Percentiles rank a stretch among this genome's conserved stretches.
Conservation (phyloP, 2,888 invertebrate genomes). For the Archips crataeganus region DNA sequence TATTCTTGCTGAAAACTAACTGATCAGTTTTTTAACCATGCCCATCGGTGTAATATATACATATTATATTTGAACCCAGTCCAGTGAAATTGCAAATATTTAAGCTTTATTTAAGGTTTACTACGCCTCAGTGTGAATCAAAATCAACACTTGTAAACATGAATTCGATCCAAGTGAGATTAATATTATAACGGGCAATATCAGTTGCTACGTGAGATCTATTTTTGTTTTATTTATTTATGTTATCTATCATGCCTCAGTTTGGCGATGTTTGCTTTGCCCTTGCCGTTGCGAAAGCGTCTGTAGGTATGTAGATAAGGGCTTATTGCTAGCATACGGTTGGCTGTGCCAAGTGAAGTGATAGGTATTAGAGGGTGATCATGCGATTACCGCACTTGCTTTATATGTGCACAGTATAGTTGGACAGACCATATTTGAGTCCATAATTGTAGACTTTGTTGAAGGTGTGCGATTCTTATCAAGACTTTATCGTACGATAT, state of each 20-base stretch:
- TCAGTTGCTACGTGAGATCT: constrained; percentile 29
- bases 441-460: constrained; percentile 21
- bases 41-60: too few relatives aligned
- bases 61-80: too few relatives aligned
- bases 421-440: constrained; percentile 3
- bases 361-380: constrained; percentile 25
- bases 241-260: constrained; percentile 29
- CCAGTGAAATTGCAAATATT: too few relatives aligned
- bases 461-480: not conserved
- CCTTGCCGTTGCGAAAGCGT: constrained; percentile 29
- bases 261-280: constrained; percentile 31
- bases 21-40: too few relatives aligned
- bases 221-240: constrained; percentile 30
- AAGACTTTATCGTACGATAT: not conserved
- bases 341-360: constrained; percentile 34
- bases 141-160: not conserved
- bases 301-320: constrained; percentile 28
- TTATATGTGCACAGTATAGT: not conserved
- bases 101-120: too few relatives aligned
- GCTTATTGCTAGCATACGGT: constrained; percentile 18
- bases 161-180: not conserved
- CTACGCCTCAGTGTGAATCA: not conserved
- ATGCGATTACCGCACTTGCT: constrained; percentile 28
- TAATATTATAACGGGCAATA: not conserved
- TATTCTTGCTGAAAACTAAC: too few relatives aligned